Evolutionary conservation across 2,113 vertebrate species (phyloP), one percentile per base, ranked within the genome.

Genomic region (Catagonus wagneri): DNA sequence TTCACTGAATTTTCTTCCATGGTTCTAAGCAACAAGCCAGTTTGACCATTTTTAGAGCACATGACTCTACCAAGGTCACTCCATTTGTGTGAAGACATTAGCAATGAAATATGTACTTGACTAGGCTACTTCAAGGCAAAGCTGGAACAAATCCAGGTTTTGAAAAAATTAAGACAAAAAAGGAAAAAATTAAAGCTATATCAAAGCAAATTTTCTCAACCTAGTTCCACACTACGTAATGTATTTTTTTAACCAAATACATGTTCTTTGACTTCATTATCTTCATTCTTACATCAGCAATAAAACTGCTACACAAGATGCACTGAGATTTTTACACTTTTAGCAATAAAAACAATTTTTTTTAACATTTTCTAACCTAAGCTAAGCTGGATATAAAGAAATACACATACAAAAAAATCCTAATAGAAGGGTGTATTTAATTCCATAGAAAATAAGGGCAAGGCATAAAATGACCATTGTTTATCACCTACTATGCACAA

Each of bases 341-440:
- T 32, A 50, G 27, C 50, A 86, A 65, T 27, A 29, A 81, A 92
- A 71, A 36, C 66, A 86, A 92, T 6, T 39, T 81, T 89, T 36
- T n/a, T n/a, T n/a, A n/a, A n/a, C 34, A 74, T 8, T 91, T 86
- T 79, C 25, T 69, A 61, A 88, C 27, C 74, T 88, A 91, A 96
- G 14, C 81, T 72, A 90, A 61, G 32, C 16, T 83, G 29, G 79
- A 39, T 93, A 6, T 74, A 87, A 90, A 56, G 27, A 93, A 65
- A 80, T 20, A 89, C 34, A 60, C 34, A 56, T 71, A 85, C 11
- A 89, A 6, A 86, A 86, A 65, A 74, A 65, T 44, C 36, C 16
- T 74, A 74, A 83, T 2, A 84, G 52, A 81, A 75, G 4, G 56
- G 2, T 75, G 50, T 90, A 36, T 79, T 83, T 93, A 84, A 94